phyloP scores from a whole-genome alignment of 2,888 invertebrate species.

The Hyposoter dolosus region DNA sequence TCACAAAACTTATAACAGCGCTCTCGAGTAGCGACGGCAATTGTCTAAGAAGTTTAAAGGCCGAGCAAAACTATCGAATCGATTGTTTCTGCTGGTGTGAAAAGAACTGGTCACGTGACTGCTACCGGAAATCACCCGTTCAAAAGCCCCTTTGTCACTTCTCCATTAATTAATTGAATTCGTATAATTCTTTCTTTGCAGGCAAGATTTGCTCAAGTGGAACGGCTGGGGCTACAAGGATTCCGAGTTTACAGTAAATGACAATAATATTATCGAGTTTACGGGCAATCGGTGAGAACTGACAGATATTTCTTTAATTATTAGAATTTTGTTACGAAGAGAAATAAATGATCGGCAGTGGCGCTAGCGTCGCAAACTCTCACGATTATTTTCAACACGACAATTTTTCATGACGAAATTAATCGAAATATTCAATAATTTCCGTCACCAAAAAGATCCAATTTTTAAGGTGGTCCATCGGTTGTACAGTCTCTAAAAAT shows the following conservation, averaged over 20 bases:
- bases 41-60: neutral
- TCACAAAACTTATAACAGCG: neutral
- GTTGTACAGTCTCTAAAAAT: too few species aligned
- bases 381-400: neutral
- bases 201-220: constrained; percentile 97
- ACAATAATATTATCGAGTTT: constrained; percentile 90
- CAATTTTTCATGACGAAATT: neutral
- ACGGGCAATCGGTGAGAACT: constrained; percentile 92
- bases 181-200: constrained; percentile 81
- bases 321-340: too few species aligned
- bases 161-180: constrained; percentile 17
- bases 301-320: neutral
- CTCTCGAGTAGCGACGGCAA: neutral
- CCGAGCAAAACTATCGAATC: neutral
- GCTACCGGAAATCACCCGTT: constrained; percentile 51
- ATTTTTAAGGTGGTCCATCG: too few species aligned
- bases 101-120: constrained; percentile 27
- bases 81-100: constrained; percentile 8
- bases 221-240: constrained; percentile 99
- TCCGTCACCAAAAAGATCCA: too few species aligned
- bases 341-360: neutral
- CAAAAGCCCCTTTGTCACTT: constrained; percentile 2
- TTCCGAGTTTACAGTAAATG: constrained; percentile 91
- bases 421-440: neutral
- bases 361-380: constrained; percentile 22